A percentile compares a stretch with the other conserved stretches of the same genome.
Evolutionary conservation across 2,888 invertebrate species (phyloP).

Genomic region (Mechanitis messenoides): DNA sequence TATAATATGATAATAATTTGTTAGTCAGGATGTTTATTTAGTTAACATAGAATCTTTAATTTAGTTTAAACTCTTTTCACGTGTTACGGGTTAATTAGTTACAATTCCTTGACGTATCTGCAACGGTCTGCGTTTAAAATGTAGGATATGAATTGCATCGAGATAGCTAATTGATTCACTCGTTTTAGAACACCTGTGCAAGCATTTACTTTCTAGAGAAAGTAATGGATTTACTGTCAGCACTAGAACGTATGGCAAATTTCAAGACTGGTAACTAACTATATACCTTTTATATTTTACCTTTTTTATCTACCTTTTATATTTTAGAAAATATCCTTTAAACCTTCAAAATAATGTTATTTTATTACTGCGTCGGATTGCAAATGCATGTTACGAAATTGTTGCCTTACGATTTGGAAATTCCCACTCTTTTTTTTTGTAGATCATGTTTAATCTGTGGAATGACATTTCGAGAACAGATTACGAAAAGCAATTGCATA

Average conservation of each 20-base stretch:
- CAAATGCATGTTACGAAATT: slow-evolving; percentile 16
- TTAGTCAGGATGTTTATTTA: too few species aligned
- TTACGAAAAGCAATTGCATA: slow-evolving; percentile 13
- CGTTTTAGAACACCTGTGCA: slow-evolving; percentile 30
- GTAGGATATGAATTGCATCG: slow-evolving; percentile 26
- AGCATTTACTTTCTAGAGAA: slow-evolving; percentile 34
- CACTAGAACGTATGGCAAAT: slow-evolving; percentile 25
- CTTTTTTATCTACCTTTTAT: too few species aligned
- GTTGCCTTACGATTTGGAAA: slow-evolving; percentile 15
- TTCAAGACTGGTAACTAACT: slow-evolving; percentile 5
- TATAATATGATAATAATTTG: too few species aligned
- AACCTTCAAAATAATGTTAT: background rate
- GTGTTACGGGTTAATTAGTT: too few species aligned
- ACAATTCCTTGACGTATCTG: background rate
- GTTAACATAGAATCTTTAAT: too few species aligned
- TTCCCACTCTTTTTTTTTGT: slow-evolving; percentile 11
- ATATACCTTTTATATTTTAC: background rate
- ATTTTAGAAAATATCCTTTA: background rate
- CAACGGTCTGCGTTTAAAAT: slow-evolving; percentile 16
- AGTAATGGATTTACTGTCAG: slow-evolving; percentile 29
- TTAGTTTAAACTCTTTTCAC: too few species aligned
- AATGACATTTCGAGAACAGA: slow-evolving; percentile 9
- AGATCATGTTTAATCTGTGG: background rate
- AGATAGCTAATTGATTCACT: slow-evolving; percentile 32
- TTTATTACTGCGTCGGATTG: slow-evolving; percentile 1